Evolutionary conservation across 2,113 vertebrate species (phyloP), one percentile per base, ranked within the genome.

Genomic region (Brachyistius frenatus): DNA sequence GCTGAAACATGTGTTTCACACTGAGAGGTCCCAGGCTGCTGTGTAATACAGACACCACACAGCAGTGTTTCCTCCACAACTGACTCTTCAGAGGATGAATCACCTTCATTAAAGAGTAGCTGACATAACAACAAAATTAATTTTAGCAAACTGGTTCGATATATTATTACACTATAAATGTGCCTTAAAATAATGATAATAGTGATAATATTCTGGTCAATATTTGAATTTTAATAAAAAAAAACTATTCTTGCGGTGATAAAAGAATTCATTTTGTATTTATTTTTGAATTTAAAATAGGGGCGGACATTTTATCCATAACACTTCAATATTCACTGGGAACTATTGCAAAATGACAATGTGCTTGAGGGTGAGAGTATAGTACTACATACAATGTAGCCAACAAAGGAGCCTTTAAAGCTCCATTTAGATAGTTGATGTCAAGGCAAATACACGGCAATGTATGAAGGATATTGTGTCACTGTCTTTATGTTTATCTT

Each of bases 1-100:
- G 66, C 78, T 75, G 71, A 87, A 88, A 87, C 80, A 57, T 71
- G 44, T 32, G 37, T 82, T 80, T 65, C 41, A 23, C 64, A 47
- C 65, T 80, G 69, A 79, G n/a, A 73, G 58, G 71, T 46, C 71
- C 50, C 78, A 71, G 47, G 39, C 56, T 83, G 62, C 55, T 60
- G 53, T 83, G 64, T 53, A 68, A 72, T 39, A 9, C 49, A 65
- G 15, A 73, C 37, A 53, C 50, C 47, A 47, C 31, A 62, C 63
- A 61, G 32, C 37, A 68, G 35, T 7, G 46, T 67, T 74, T 61
- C 32, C 39, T 72, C 53, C 41, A n/a, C 33, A 50, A 61, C 23
- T 53, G 16, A 36, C 53, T 57, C 31, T 16, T 13, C 44, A 33
- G 44, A 55, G 39, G 49, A 30, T n/a, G 54, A 41, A 35, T 49